These are phyloP conservation scores for Sylvietta virens DNA, from an alignment of 2,113 vertebrate species.

Conservation along the genomic window DNA sequence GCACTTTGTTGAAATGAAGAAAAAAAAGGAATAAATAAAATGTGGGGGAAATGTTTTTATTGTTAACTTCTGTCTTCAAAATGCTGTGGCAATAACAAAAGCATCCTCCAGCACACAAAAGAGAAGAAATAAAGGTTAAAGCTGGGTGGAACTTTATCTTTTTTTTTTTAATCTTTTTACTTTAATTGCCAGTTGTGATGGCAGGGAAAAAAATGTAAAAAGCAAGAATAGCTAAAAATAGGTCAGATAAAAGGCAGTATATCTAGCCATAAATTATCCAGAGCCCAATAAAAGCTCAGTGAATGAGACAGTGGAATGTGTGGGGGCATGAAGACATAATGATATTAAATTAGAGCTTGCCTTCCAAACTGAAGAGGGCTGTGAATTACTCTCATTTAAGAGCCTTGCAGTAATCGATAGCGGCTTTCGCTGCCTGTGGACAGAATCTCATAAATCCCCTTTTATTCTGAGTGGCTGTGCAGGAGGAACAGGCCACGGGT, in stretches of 20 bases:
- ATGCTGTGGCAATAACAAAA: not conserved
- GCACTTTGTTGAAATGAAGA: not conserved
- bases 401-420: slow-evolving; percentile 57
- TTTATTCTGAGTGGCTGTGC: not conserved
- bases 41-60: not conserved
- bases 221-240: slow-evolving; percentile 64
- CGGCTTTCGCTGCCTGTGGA: slow-evolving; percentile 20
- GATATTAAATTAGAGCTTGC: slow-evolving; percentile 69
- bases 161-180: not conserved
- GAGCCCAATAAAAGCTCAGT: slow-evolving; percentile 62
- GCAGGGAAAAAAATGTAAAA: slow-evolving; percentile 22
- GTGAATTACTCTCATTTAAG: slow-evolving; percentile 58
- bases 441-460: slow-evolving; percentile 30
- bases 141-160: not conserved
- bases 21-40: not conserved
- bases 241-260: slow-evolving; percentile 55
- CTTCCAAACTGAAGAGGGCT: slow-evolving; percentile 47
- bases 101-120: not conserved
- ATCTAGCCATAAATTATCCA: slow-evolving; percentile 65
- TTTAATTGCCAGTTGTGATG: slow-evolving; percentile 55
- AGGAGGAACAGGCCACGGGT: not conserved
- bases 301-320: slow-evolving; percentile 69
- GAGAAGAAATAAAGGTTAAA: slow-evolving; percentile 45
- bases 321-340: slow-evolving; percentile 71
- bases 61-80: not conserved